These are phyloP conservation scores for Triplophysa bombifrons DNA, from an alignment of 2,797 vertebrate species.

Conservation along the genomic window DNA sequence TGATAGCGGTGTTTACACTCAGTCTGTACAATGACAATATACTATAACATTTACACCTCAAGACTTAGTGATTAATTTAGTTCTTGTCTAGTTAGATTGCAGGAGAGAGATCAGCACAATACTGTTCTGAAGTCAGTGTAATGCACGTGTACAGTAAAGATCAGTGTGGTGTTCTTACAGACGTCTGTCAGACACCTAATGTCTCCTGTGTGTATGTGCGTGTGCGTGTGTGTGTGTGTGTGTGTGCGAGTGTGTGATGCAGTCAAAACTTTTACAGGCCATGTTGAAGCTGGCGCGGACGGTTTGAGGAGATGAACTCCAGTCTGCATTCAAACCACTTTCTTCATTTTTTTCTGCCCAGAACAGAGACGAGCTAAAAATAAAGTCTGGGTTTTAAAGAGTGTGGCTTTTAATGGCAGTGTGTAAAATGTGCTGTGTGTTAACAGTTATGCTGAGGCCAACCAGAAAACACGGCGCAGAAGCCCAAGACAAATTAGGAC, in stretches of 20 bases:
- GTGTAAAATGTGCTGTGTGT: slow-evolving; percentile 78
- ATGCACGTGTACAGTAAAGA: neutral
- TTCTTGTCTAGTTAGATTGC: too few species aligned
- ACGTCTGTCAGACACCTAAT: slow-evolving; percentile 59
- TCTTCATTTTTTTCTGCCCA: slow-evolving; percentile 52
- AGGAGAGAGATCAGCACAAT: too few species aligned
- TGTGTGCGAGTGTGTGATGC: slow-evolving; percentile 43
- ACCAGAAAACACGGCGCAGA: slow-evolving; percentile 72
- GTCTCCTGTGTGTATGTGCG: slow-evolving; percentile 22
- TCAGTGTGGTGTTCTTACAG: slow-evolving; percentile 14
- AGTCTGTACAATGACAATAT: too few species aligned
- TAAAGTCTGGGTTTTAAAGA: slow-evolving; percentile 70
- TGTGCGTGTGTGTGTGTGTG: too few species aligned
- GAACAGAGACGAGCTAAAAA: slow-evolving; percentile 76
- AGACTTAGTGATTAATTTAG: too few species aligned
- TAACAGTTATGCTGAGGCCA: slow-evolving; percentile 77
- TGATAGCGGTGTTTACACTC: too few species aligned
- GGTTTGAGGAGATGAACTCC: slow-evolving; percentile 52
- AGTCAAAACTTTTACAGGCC: slow-evolving; percentile 58
- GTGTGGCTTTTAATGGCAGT: slow-evolving; percentile 81
- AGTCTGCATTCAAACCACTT: slow-evolving; percentile 65
- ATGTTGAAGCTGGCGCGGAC: slow-evolving; percentile 57
- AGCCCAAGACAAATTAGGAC: slow-evolving; percentile 76
- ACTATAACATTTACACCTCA: too few species aligned
- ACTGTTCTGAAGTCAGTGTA: neutral